These are phyloP conservation scores for Spinibarbus caldwelli DNA, from an alignment of 2,797 vertebrate species.

Conservation along the genomic window DNA sequence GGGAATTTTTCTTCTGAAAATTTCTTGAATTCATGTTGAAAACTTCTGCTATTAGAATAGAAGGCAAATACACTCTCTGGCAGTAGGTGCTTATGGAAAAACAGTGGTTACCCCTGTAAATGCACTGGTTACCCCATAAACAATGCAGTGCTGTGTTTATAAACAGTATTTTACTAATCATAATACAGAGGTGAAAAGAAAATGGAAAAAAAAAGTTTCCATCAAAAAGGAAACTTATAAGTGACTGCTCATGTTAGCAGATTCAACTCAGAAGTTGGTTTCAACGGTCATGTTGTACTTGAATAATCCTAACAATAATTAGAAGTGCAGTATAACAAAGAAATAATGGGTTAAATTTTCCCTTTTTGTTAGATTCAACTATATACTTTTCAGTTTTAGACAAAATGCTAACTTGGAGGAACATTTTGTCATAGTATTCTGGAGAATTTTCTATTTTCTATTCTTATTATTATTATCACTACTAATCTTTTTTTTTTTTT, in stretches of 20 bases:
- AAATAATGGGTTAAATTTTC: not conserved
- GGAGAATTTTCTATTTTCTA: not conserved
- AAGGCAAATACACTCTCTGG: not conserved
- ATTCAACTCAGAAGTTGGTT: not conserved
- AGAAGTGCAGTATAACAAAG: not conserved
- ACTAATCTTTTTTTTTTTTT: too few species aligned
- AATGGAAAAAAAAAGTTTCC: too few species aligned
- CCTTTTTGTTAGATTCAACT: not conserved
- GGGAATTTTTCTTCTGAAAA: not conserved
- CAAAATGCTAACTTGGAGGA: not conserved
- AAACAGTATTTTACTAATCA: not conserved
- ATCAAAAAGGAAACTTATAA: not conserved
- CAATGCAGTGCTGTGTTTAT: not conserved
- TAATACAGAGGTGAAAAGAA: not conserved
- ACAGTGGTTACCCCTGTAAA: not conserved
- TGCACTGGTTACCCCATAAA: too few species aligned
- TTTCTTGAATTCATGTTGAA: not conserved
- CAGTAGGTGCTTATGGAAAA: not conserved
- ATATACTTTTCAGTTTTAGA: not conserved
- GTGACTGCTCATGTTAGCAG: not conserved
- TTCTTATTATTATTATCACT: not conserved
- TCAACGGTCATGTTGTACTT: not conserved
- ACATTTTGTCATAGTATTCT: not conserved
- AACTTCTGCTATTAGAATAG: not conserved
- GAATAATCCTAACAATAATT: not conserved